Base-by-base conservation (phyloP, 2,113 vertebrate species). In the Neogale vison region DNA sequence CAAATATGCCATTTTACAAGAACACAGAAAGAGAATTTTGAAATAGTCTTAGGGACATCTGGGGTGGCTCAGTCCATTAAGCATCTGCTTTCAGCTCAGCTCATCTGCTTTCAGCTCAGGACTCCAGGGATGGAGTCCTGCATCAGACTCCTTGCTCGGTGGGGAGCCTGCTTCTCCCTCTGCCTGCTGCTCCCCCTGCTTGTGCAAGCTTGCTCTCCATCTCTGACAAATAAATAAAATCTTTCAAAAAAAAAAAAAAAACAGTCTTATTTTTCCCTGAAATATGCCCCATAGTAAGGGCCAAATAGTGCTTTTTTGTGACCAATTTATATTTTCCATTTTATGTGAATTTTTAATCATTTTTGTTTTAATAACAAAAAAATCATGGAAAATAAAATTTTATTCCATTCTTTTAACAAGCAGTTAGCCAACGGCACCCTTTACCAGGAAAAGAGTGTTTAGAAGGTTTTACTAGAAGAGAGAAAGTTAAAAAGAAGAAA, bases 1-100 rank as follows among this genome's bases (percentile, higher is more conserved):
- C 12, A 96, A 87, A 90, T 4, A 88, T 69, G 13, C 14, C 52
- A 90, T 76, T 96, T 83, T 80, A 65, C 12, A 95, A 95, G 24
- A 88, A 90, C 29, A 83, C 15, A 76, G 81, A 2, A 87, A 88
- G 50, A 29, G 42, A 13, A 18, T 18, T 86, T 80, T 84, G 20
- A 80, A 39, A 74, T 86, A 42, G 29, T 71, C 50, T 39, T 71
- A 59, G 52, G 52, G 52, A 52, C 15, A 5, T 52, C 52, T 52
- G 52, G 52, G 52, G 52, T 52, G 52, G 52, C 52, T 52, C 52
- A 52, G 52, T 52, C 52, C 52, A 52, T 52, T 17, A 52, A 52
- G 15, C 14, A 15, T 52, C 50, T 52, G 50, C 50, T 52, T 52
- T 52, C 50, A 52, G 50, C 50, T 52, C 50, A 52, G 52, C 15